These are phyloP conservation scores for Clupea harengus DNA, from an alignment of 2,113 vertebrate genomes.

Conservation along the genomic window DNA sequence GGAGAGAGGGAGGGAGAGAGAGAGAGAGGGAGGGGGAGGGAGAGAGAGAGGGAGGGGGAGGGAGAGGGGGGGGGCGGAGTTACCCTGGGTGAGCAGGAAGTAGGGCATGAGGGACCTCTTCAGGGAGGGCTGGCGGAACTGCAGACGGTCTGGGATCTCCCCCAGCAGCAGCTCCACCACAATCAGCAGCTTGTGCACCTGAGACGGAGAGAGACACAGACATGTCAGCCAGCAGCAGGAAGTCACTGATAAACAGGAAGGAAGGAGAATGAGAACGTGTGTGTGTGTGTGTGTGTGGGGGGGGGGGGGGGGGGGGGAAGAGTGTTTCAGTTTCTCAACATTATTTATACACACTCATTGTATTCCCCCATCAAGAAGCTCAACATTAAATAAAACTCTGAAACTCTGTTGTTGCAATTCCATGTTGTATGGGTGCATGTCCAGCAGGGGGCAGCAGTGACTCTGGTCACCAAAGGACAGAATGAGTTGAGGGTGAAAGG, in stretches of 20 bases:
- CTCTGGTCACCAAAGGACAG: not conserved
- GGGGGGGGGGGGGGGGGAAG: not conserved
- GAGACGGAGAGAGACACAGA: not conserved
- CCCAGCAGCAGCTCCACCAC: slow-evolving; percentile 94
- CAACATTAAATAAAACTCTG: not conserved
- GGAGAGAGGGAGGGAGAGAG: too few species aligned
- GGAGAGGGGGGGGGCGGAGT: too few species aligned
- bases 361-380: not conserved
- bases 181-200: slow-evolving; percentile 97
- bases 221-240: not conserved
- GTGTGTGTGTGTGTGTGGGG: too few species aligned
- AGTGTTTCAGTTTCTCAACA: not conserved
- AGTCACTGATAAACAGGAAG: not conserved
- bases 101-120: slow-evolving; percentile 97
- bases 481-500: too few species aligned
- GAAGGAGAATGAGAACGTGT: not conserved
- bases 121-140: slow-evolving; percentile 95
- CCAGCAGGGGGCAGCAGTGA: not conserved
- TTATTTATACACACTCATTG: not conserved
- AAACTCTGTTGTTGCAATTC: not conserved
- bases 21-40: too few species aligned
- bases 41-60: too few species aligned
- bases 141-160: slow-evolving; percentile 95
- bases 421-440: not conserved
- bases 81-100: slow-evolving; percentile 97